Evolutionary conservation across 2,113 vertebrate species (phyloP).

Genomic region (Dicrurus megarhynchus): DNA sequence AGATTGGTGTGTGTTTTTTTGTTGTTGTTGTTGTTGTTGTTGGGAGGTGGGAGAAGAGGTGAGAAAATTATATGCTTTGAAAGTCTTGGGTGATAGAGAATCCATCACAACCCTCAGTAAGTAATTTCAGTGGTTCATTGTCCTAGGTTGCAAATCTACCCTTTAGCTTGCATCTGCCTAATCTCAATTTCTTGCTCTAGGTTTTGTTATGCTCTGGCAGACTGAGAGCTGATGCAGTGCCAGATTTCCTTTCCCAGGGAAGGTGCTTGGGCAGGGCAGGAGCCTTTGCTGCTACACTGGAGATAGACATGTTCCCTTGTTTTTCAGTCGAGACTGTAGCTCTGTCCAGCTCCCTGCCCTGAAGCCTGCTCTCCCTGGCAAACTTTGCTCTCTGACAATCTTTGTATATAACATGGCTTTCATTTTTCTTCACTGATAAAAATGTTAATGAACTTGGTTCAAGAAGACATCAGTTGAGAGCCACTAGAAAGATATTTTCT

Average conservation of each 20-base stretch:
- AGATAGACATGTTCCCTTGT: not conserved
- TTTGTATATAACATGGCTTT: not conserved
- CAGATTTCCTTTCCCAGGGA: not conserved
- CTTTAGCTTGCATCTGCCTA: not conserved
- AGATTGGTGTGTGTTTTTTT: not conserved
- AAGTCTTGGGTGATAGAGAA: not conserved
- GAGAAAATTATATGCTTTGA: not conserved
- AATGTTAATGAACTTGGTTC: not conserved
- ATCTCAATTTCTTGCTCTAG: not conserved
- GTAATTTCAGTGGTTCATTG: not conserved
- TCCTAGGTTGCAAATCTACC: not conserved
- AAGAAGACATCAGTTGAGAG: not conserved
- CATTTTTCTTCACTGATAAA: not conserved
- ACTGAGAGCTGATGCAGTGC: not conserved
- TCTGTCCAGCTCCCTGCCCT: not conserved
- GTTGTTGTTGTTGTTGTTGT: not conserved
- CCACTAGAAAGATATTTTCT: not conserved
- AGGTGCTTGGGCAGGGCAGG: not conserved
- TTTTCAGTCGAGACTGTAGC: not conserved
- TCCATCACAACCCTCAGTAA: not conserved
- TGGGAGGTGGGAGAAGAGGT: fast-evolving
- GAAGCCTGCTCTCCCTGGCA: not conserved
- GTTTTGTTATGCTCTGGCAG: not conserved
- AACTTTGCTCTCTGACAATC: not conserved
- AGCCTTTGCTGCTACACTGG: not conserved